A percentile compares a stretch with the other conserved stretches of the same genome.
These are phyloP conservation scores for Neoarius graeffei DNA, from an alignment of 2,113 vertebrate genomes.

Conservation along the genomic window DNA sequence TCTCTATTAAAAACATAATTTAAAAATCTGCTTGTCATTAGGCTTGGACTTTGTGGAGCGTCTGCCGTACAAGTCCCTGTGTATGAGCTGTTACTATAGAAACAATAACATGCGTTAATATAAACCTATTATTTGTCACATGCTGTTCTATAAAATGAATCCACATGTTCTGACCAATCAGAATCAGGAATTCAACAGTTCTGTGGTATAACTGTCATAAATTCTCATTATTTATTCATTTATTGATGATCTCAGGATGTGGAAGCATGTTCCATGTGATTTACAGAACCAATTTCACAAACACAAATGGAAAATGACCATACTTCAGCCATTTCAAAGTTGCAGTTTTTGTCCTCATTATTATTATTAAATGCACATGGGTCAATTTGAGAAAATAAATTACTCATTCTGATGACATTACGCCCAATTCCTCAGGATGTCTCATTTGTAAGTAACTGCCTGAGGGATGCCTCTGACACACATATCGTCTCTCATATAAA, in stretches of 20 bases:
- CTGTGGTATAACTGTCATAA: neutral
- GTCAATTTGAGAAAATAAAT: slow-evolving; percentile 50
- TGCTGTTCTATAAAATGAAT: neutral
- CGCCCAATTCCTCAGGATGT: slow-evolving; percentile 44
- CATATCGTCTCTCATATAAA: slow-evolving; percentile 42
- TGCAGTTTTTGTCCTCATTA: slow-evolving; percentile 27
- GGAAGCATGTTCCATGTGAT: neutral
- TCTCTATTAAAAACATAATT: neutral
- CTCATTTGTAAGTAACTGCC: slow-evolving; percentile 50
- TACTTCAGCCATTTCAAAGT: slow-evolving; percentile 6
- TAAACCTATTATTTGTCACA: neutral
- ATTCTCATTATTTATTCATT: neutral
- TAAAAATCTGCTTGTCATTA: neutral
- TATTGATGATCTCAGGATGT: neutral
- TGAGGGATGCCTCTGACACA: slow-evolving; percentile 41
- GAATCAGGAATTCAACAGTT: neutral
- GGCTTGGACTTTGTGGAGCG: neutral
- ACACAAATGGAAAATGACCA: slow-evolving; percentile 2
- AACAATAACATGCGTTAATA: neutral
- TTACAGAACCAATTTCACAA: too few species aligned
- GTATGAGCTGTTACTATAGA: neutral
- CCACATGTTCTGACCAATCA: neutral
- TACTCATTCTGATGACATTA: slow-evolving; percentile 47
- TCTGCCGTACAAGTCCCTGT: too few species aligned
- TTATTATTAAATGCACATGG: slow-evolving; percentile 47